Percentiles rank a stretch among this genome's conserved stretches.
phyloP scores from a whole-genome alignment of 2,113 vertebrate species.

The Columbina picui region DNA sequence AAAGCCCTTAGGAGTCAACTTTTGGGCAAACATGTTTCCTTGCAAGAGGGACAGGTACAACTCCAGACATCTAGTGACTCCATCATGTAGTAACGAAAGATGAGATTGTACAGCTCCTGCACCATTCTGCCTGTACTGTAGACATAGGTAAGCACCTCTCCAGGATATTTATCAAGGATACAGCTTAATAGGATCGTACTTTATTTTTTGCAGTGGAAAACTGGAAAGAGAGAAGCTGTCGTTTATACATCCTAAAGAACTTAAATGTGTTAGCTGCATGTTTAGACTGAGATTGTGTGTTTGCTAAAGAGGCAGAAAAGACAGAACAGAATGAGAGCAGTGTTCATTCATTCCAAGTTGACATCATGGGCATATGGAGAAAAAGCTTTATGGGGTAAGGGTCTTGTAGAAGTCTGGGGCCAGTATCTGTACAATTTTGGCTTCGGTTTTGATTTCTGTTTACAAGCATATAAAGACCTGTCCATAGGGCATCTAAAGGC shows the following conservation, averaged over 20 bases:
- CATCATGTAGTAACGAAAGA: background rate
- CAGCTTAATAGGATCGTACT: background rate
- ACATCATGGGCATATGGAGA: background rate
- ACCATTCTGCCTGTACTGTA: background rate
- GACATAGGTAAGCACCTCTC: background rate
- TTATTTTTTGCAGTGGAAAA: constrained; percentile 8
- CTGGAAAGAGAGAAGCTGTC: background rate
- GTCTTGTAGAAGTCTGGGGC: background rate
- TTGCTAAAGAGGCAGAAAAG: background rate
- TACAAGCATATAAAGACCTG: background rate
- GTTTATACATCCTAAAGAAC: background rate
- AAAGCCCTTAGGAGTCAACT: background rate
- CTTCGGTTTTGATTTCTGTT: background rate
- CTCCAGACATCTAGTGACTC: background rate
- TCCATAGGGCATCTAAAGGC: background rate
- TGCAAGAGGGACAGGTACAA: background rate
- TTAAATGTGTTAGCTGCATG: background rate
- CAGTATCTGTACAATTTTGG: background rate
- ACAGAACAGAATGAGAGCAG: background rate
- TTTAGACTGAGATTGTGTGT: background rate
- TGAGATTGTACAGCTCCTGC: background rate
- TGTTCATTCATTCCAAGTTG: background rate
- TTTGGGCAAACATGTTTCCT: background rate
- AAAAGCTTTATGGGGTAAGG: background rate
- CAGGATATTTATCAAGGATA: background rate